phyloP scores from a whole-genome alignment of 2,113 vertebrate species.

The Chlorocebus sabaeus region DNA sequence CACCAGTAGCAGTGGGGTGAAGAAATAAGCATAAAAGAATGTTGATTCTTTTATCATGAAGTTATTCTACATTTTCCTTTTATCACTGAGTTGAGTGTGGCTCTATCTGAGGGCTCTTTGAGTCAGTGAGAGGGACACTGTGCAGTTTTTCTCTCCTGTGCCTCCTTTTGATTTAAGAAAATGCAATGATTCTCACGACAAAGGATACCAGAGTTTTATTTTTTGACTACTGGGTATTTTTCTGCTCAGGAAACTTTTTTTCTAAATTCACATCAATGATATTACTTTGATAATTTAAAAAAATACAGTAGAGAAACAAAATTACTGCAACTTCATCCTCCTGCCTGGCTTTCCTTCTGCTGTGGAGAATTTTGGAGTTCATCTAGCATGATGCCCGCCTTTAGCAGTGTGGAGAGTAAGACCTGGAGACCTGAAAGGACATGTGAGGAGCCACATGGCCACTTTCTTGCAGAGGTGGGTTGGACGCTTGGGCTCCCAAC shows the following conservation, averaged over 20 bases:
- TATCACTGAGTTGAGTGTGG: neutral
- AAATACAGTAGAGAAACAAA: neutral
- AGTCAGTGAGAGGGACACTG: neutral
- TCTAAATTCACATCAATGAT: neutral
- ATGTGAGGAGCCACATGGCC: fast-evolving
- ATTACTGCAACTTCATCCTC: neutral
- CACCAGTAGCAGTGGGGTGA: neutral
- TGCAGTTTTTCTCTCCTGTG: neutral
- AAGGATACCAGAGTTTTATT: neutral
- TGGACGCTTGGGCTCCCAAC: neutral
- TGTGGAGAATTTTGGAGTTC: neutral
- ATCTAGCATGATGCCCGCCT: neutral
- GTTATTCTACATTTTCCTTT: neutral
- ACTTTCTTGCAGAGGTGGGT: neutral
- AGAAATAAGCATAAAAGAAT: neutral
- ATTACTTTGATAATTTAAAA: neutral
- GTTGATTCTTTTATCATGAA: neutral
- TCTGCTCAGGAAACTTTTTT: neutral
- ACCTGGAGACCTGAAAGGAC: neutral
- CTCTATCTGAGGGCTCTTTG: neutral
- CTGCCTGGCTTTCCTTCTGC: neutral
- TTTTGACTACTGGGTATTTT: neutral
- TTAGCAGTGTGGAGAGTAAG: neutral
- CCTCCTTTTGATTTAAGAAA: neutral
- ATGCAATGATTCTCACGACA: neutral